phyloP scores from a whole-genome alignment of 2,888 invertebrate species.

The Chloroclysta siterata region DNA sequence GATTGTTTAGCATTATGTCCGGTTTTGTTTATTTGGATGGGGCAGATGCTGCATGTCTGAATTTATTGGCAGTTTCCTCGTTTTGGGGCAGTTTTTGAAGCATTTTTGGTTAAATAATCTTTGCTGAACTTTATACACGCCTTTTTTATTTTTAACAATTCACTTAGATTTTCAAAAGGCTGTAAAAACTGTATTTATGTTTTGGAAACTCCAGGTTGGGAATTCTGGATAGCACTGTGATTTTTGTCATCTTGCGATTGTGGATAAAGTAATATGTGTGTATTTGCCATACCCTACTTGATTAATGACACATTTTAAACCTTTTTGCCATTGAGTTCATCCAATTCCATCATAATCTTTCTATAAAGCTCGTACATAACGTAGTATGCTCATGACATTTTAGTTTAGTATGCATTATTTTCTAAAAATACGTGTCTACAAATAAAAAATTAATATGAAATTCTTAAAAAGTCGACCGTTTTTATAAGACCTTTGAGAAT shows the following conservation, averaged over 20 bases:
- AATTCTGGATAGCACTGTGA: neutral
- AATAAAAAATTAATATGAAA: too few species aligned
- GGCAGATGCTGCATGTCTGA: slow-evolving; percentile 43
- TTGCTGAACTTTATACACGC: neutral
- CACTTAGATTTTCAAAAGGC: too few species aligned
- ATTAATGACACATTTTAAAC: neutral
- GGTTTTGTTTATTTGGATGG: slow-evolving; percentile 53
- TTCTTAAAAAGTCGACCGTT: too few species aligned
- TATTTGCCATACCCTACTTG: neutral
- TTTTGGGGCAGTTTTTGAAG: slow-evolving; percentile 3
- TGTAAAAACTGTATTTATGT: too few species aligned
- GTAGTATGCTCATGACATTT: too few species aligned
- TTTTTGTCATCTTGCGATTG: neutral
- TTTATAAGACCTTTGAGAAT: too few species aligned
- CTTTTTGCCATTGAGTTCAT: neutral
- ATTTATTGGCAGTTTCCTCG: slow-evolving; percentile 28
- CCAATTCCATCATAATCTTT: neutral
- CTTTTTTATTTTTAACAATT: neutral
- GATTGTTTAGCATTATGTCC: slow-evolving; percentile 73
- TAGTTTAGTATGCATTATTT: too few species aligned
- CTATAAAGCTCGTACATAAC: neutral
- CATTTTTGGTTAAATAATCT: neutral
- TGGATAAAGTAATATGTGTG: neutral
- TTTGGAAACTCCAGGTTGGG: neutral
- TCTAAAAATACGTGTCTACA: too few species aligned